Base-by-base conservation (phyloP, 2,888 invertebrate species). In the Rotaria macrura region DNA sequence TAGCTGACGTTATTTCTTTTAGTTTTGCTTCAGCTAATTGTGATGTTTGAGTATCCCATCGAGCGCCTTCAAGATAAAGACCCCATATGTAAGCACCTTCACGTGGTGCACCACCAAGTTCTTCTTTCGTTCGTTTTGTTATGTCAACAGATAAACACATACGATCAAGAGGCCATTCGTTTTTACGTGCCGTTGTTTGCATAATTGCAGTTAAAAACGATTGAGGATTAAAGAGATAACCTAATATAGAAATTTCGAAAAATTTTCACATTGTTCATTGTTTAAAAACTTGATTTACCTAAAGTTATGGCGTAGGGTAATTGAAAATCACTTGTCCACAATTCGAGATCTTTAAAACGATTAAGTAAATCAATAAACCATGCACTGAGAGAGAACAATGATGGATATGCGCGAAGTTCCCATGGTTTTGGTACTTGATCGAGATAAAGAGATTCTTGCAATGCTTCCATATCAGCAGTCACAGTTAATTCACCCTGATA, bases 211-310 rank as follows among this genome's bases (percentile, higher is more conserved):
- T 97, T 86, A 97, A 92, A 89, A 97, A 93, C 65, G 96, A 96
- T 91, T 97, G 97, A 0, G 97, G 97, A 91, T 97, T 97, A 92
- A 97, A 97, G 92, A 97, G 96, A n/a, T 97, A 97, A 25, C 95
- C 95, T 87, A 97, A 92, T 20, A 72, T 6, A 72, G 38, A 7
- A 72, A 10, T 2, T 38, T 6, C 38, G 14, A 14, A 47, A 47
- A 12, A 12, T 9, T 47, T 47, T 34, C 1, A 20, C 2, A 20
- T 9, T 49, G 5, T 49, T 49, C 17, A 17, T 49, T 14, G 14
- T 49, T 17, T 12, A 49, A 49, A 49, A 12, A 38, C 5, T 72
- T 34, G 10, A 23, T 38, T 38, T 38, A 72, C 74, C 74, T 87
- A 97, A 92, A 97, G 97, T 97, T 34, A 97, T 96, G 2, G 95